phyloP scores from a whole-genome alignment of 2,113 vertebrate species.

The Heliornis fulica region DNA sequence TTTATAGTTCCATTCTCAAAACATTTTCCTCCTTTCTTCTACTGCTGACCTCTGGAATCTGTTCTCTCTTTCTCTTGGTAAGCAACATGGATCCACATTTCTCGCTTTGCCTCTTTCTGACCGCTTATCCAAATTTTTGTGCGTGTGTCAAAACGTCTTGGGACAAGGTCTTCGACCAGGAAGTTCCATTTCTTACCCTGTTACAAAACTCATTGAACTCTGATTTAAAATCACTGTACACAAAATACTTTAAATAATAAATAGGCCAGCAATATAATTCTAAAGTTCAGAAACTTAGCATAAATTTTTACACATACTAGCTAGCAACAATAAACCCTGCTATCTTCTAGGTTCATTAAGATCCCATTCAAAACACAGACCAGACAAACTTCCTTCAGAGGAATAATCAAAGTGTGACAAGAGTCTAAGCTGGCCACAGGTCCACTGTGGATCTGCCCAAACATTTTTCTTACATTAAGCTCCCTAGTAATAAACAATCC shows the following conservation, averaged over 20 bases:
- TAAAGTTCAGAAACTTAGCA: neutral
- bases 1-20: neutral
- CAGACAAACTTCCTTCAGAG: neutral
- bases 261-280: neutral
- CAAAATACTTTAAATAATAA: neutral
- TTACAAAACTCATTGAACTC: neutral
- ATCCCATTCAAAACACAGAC: neutral
- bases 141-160: neutral
- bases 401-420: neutral
- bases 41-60: neutral
- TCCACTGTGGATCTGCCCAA: neutral
- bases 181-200: neutral
- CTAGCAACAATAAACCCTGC: neutral
- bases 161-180: neutral
- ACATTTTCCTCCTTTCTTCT: neutral
- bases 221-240: neutral
- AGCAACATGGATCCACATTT: neutral
- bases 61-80: neutral
- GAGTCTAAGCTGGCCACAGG: neutral
- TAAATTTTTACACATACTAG: accelerated
- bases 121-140: too few relatives aligned
- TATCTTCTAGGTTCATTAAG: neutral
- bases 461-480: neutral
- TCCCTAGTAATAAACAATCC: neutral
- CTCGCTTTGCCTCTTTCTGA: neutral